Evolutionary conservation across 2,888 invertebrate species (phyloP).

Genomic region (Aporophyla nigra): DNA sequence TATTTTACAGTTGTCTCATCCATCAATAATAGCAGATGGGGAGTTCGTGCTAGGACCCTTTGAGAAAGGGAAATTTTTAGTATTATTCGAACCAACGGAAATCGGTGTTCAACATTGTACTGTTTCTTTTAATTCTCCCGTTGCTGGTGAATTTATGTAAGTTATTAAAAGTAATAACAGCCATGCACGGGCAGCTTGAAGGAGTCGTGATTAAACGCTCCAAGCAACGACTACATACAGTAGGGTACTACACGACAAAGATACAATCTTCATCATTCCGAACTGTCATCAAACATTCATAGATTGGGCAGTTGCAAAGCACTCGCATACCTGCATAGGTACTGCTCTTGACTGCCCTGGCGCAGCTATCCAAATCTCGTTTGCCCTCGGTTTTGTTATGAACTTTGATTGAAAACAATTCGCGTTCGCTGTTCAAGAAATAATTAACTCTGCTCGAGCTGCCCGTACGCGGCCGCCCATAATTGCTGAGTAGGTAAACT

Average conservation of each 20-base stretch:
- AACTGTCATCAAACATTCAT: neutral
- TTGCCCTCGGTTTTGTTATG: neutral
- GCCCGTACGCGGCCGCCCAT: neutral
- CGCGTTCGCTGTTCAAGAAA: neutral
- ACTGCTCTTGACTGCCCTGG: neutral
- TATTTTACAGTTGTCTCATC: conserved; percentile 78
- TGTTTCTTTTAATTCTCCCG: conserved; percentile 80
- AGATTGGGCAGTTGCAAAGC: neutral
- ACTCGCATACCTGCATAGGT: neutral
- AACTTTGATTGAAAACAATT: neutral
- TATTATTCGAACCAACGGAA: conserved; percentile 84
- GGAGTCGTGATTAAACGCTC: too few species aligned
- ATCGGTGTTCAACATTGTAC: conserved; percentile 79
- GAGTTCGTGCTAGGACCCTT: conserved; percentile 77
- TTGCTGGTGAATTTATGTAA: conserved; percentile 87
- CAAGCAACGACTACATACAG: neutral
- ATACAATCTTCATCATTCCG: neutral
- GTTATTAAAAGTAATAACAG: conserved; percentile 55
- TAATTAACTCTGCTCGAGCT: neutral
- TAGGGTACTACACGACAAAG: neutral
- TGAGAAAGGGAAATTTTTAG: conserved; percentile 85
- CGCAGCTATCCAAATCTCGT: neutral
- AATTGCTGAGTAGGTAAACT: neutral
- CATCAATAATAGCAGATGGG: conserved; percentile 79
- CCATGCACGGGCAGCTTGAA: too few species aligned